Conservation (phyloP, 2,888 invertebrate species). For the Epinotia nisella region DNA sequence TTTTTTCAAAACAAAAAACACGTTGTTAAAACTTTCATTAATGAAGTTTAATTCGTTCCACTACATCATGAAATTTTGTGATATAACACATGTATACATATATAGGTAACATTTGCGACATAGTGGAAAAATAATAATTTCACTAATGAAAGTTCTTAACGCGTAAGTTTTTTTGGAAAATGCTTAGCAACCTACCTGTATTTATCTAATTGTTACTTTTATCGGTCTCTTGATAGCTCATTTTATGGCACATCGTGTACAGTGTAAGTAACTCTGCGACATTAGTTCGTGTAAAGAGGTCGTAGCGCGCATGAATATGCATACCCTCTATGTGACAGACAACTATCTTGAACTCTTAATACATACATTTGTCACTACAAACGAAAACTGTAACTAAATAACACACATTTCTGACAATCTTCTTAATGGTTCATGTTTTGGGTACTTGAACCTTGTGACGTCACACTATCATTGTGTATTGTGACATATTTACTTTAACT, state of each 20-base stretch:
- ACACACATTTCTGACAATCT: conserved; percentile 9
- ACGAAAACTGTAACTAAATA: conserved; percentile 12
- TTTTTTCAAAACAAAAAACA: no score
- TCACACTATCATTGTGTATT: conserved; percentile 7
- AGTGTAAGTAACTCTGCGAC: conserved; percentile 50
- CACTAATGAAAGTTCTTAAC: no score
- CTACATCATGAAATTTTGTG: no score
- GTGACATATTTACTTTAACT: conserved; percentile 1
- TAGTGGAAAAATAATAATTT: no score
- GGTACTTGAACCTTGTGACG: background rate
- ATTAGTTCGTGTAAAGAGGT: conserved; percentile 67
- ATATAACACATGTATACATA: no score
- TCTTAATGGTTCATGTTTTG: conserved; percentile 7
- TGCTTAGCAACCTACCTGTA: no score
- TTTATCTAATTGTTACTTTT: background rate
- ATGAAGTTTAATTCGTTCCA: no score
- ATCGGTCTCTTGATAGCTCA: background rate
- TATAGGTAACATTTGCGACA: no score
- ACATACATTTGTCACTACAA: conserved; percentile 37
- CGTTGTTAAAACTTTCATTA: no score
- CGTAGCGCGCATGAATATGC: conserved; percentile 73
- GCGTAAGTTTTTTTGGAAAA: no score
- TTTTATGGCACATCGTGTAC: conserved; percentile 32
- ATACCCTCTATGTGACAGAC: conserved; percentile 70
- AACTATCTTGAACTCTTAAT: conserved; percentile 64